Conservation (phyloP, 2,888 invertebrate species). For the Cheilosia vulpina region DNA sequence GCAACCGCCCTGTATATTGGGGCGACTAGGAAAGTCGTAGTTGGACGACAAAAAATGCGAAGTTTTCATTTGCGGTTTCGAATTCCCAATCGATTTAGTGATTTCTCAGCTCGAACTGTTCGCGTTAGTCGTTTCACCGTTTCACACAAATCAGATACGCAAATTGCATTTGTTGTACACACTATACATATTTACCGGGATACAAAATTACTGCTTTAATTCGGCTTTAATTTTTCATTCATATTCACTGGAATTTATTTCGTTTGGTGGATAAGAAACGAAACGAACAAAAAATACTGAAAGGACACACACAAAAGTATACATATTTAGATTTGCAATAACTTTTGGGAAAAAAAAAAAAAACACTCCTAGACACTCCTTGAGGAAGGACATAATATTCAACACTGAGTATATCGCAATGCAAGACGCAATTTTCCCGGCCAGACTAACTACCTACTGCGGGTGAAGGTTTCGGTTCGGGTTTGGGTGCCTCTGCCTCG, state of each 20-base stretch:
- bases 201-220: slow-evolving; percentile 14
- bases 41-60: slow-evolving; percentile 79
- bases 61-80: slow-evolving; percentile 79
- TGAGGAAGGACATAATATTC: slow-evolving; percentile 44
- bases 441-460: slow-evolving; percentile 32
- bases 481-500: background rate
- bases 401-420: slow-evolving; percentile 19
- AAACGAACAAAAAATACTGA: slow-evolving; percentile 18
- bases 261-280: slow-evolving; percentile 27
- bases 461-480: slow-evolving; percentile 17
- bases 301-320: slow-evolving; percentile 13
- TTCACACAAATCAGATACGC: slow-evolving; percentile 29
- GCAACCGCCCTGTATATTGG: slow-evolving; percentile 77
- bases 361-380: slow-evolving; percentile 50
- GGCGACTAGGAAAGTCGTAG: slow-evolving; percentile 79
- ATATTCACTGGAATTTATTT: slow-evolving; percentile 35
- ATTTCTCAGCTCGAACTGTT: slow-evolving; percentile 59
- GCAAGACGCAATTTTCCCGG: slow-evolving; percentile 56
- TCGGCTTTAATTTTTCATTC: slow-evolving; percentile 5
- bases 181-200: background rate
- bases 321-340: slow-evolving; percentile 3
- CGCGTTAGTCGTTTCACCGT: slow-evolving; percentile 22
- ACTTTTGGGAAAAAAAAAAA: slow-evolving; percentile 3
- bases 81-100: slow-evolving; percentile 64
- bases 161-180: slow-evolving; percentile 7